Evolutionary conservation across 2,113 vertebrate species (phyloP).

Genomic region (Sterrhoptilus dennistouni): DNA sequence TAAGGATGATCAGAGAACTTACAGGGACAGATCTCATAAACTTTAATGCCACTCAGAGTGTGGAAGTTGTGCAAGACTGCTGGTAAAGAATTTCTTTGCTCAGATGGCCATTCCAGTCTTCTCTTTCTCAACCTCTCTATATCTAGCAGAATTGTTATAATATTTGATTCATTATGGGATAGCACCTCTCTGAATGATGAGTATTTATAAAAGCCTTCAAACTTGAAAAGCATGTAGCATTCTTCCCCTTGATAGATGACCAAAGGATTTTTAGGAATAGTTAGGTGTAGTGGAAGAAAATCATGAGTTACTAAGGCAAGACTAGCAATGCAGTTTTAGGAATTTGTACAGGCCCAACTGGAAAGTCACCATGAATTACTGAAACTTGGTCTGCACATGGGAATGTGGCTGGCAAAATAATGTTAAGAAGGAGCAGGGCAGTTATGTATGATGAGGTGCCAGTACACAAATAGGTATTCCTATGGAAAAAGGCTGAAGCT

Average conservation of each 20-base stretch:
- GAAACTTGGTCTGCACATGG: neutral
- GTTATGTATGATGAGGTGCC: neutral
- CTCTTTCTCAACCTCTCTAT: neutral
- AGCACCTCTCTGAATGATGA: neutral
- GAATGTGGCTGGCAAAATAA: neutral
- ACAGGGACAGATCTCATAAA: neutral
- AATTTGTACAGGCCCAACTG: neutral
- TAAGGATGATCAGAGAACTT: neutral
- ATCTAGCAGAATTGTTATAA: neutral
- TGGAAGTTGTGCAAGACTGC: neutral
- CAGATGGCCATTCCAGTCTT: neutral
- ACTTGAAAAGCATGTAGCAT: constrained; percentile 33
- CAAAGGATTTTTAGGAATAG: constrained; percentile 13
- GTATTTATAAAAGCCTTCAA: constrained; percentile 23
- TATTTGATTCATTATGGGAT: constrained; percentile 10
- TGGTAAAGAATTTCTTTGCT: neutral
- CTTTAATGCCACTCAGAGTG: neutral
- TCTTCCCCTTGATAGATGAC: neutral
- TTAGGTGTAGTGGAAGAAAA: neutral
- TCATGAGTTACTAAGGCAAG: neutral
- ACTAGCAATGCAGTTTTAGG: neutral
- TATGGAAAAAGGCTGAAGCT: neutral
- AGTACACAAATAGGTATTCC: neutral
- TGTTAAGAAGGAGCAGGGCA: neutral
- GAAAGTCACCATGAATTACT: neutral